Base-by-base conservation (phyloP, 2,888 invertebrate genomes). In the Chorisops tibialis region DNA sequence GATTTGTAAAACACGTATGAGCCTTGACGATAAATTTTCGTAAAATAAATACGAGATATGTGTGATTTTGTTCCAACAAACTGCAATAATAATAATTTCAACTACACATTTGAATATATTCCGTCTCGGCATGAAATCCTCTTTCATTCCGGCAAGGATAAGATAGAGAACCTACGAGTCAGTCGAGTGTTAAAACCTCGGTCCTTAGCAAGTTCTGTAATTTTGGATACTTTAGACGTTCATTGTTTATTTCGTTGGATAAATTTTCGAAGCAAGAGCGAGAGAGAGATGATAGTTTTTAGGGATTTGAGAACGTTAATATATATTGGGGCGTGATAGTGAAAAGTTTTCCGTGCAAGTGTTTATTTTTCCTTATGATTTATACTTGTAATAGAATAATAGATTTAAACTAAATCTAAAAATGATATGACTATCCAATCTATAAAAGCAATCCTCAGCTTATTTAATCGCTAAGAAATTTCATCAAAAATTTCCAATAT, bases 1-100 rank as follows among this genome's bases (percentile, higher is more conserved):
- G 58, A 62, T 62, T 62, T 50, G 43, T 24, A 16, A 50, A 62
- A 43, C 56, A 56, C 62, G 62, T 62, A 58, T 62, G 62, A 62
- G 49, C 43, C 35, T 38, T 39, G 18, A 9, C 56, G 62, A 62
- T 62, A 62, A 62, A 50, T 62, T n/a, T 58, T 24, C 19, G 22
- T 19, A 60, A 60, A 60, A 60, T 60, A 60, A 60, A 60, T 60
- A 30, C 30, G 30, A 30, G 30, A 30, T 30, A 60, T 14, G 39
- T 37, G 50, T 39, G 50, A 60, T 50, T n/a, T 60, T 12, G 47
- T 39, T 48, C 59, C n/a, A n/a, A n/a, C n/a, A n/a, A 30, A 35
- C 45, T 30, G 56, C 30, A 56, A 56, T n/a, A n/a, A n/a, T n/a
- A 56, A 56, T 43, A 43, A 56, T 56, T 56, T 43, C 30, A 56